phyloP scores from a whole-genome alignment of 2,113 vertebrate genomes.

The Lasiurus borealis region DNA sequence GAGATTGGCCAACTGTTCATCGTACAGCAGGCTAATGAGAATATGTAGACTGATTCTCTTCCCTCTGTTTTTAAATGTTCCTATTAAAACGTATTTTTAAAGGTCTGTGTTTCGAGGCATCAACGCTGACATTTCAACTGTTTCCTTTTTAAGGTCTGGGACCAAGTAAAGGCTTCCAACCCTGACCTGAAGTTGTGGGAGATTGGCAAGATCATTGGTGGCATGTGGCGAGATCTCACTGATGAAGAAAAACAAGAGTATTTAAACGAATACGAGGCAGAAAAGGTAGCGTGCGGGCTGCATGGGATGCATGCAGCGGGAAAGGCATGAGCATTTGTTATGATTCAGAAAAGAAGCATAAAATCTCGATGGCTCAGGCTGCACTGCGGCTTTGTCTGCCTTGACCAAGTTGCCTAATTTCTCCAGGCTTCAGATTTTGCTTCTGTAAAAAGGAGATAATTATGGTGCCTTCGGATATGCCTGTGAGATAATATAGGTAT shows the following conservation, averaged over 20 bases:
- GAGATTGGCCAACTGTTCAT: not conserved
- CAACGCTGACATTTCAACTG: slow-evolving; percentile 86
- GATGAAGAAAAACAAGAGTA: slow-evolving; percentile 99
- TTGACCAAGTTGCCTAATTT: not conserved
- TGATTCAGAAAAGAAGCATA: not conserved
- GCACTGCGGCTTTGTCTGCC: not conserved
- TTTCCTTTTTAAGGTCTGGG: slow-evolving; percentile 96
- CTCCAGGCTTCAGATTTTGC: not conserved
- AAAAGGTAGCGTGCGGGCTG: slow-evolving; percentile 92
- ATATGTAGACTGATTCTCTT: not conserved
- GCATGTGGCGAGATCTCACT: slow-evolving; percentile 99
- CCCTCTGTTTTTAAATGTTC: slow-evolving; percentile 3
- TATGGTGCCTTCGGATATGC: not conserved
- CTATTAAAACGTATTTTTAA: slow-evolving; percentile 72
- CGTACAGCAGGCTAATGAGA: not conserved
- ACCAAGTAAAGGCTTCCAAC: slow-evolving; percentile 99
- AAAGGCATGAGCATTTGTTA: not conserved
- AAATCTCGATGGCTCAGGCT: not conserved
- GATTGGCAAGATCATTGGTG: slow-evolving; percentile 99
- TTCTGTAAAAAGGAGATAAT: not conserved
- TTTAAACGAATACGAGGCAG: slow-evolving; percentile 99
- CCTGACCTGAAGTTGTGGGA: slow-evolving; percentile 99
- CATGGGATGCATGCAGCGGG: not conserved
- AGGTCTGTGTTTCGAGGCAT: slow-evolving; percentile 81
- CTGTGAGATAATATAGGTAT: not conserved